Evolutionary conservation across 92 coral and sea anemone species (phyloP).

Genomic region (Scolanthus callimorphus): DNA sequence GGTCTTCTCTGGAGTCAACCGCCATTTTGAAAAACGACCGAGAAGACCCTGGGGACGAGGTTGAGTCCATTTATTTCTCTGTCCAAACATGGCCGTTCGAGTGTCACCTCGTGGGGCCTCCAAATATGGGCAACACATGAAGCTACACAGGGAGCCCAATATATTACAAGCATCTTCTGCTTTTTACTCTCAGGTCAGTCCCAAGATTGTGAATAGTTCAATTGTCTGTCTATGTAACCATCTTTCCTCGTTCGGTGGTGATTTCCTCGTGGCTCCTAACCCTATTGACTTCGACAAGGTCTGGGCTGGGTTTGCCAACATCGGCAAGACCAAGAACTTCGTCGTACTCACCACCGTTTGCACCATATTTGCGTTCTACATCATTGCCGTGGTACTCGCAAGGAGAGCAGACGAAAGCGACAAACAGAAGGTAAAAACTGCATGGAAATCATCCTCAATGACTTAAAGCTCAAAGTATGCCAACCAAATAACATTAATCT

Average conservation of each 20-base stretch:
- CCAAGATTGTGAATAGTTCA: conserved; percentile 42
- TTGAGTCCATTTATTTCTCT: too few relatives aligned
- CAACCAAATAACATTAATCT: too few relatives aligned
- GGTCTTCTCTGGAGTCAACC: too few relatives aligned
- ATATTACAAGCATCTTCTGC: too few relatives aligned
- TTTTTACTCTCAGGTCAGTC: conserved; percentile 67
- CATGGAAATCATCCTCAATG: too few relatives aligned
- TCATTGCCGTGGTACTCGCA: conserved; percentile 73
- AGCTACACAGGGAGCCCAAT: too few relatives aligned
- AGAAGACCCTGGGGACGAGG: too few relatives aligned
- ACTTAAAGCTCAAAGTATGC: too few relatives aligned
- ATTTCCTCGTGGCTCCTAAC: conserved; percentile 91
- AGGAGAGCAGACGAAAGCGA: conserved; percentile 86
- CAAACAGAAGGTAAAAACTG: conserved; percentile 53
- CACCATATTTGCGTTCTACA: conserved; percentile 50
- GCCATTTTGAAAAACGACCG: too few relatives aligned
- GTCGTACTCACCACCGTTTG: conserved; percentile 81
- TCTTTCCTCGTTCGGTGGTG: conserved; percentile 94
- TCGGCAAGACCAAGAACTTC: conserved; percentile 68
- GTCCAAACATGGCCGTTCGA: too few relatives aligned
- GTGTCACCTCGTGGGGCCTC: too few relatives aligned
- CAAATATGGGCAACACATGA: too few relatives aligned
- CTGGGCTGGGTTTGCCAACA: conserved; percentile 66
- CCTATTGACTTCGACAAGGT: conserved; percentile 95
- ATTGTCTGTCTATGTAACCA: conserved; percentile 87